Evolutionary conservation across 1,140 invertebrate genomes (phyloP).

Genomic region (Laupala kohalensis): DNA sequence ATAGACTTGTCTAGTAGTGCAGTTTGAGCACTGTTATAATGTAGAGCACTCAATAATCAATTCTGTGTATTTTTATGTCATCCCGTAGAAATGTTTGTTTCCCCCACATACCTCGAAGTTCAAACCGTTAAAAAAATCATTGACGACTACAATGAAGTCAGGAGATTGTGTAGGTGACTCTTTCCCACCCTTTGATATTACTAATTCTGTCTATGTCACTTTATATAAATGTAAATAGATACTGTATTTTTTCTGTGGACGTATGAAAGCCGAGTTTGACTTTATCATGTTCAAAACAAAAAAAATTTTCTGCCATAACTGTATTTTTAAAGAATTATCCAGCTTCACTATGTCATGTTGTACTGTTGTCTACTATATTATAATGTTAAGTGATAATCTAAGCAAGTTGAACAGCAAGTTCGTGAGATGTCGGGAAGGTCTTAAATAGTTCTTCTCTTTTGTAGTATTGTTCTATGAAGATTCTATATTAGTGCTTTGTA

Average conservation of each 20-base stretch:
- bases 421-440: not conserved
- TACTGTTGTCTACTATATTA: slow-evolving; percentile 11
- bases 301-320: slow-evolving; percentile 14
- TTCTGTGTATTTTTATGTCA: not conserved
- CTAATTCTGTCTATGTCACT: not conserved
- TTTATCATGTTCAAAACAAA: slow-evolving; percentile 6
- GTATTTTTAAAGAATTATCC: slow-evolving; percentile 16
- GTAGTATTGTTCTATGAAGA: not conserved
- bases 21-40: not conserved
- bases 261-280: slow-evolving; percentile 1
- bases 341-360: slow-evolving; percentile 12
- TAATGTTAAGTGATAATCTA: slow-evolving; percentile 5
- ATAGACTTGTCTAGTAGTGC: not conserved
- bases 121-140: not conserved
- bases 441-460: not conserved
- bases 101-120: not conserved
- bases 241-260: slow-evolving; percentile 14
- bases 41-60: not conserved
- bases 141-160: not conserved
- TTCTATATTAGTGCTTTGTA: not conserved
- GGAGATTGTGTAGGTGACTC: not conserved
- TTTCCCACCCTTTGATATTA: not conserved
- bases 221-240: slow-evolving; percentile 4
- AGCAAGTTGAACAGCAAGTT: not conserved
- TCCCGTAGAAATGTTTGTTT: not conserved